Conservation (phyloP, 2,113 vertebrate species). For the Fulmarus glacialis region DNA sequence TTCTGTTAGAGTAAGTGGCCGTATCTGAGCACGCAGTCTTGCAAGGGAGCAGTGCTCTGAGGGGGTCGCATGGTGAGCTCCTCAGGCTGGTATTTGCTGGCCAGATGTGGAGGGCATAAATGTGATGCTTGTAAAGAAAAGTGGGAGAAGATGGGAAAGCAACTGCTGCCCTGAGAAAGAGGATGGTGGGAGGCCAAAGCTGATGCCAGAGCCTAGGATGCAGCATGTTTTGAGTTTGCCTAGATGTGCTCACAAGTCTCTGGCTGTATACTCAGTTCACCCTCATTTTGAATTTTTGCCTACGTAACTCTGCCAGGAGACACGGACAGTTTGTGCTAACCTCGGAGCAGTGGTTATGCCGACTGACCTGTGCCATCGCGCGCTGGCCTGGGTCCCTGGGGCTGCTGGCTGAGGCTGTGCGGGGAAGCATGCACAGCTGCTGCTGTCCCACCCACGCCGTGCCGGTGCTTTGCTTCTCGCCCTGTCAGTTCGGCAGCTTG, state of each 20-base stretch:
- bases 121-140: neutral
- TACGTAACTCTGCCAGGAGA: neutral
- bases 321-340: neutral
- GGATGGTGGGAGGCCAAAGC: neutral
- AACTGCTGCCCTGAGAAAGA: neutral
- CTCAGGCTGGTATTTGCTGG: neutral
- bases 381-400: neutral
- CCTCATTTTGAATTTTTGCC: neutral
- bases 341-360: neutral
- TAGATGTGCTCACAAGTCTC: neutral
- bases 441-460: neutral
- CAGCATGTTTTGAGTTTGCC: neutral
- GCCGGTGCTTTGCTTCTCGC: neutral
- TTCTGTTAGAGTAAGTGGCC: neutral
- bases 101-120: neutral
- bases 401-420: neutral
- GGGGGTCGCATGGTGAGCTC: neutral
- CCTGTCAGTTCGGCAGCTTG: neutral
- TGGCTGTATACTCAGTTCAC: neutral
- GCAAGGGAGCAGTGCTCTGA: neutral
- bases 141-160: neutral
- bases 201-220: neutral
- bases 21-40: neutral
- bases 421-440: neutral
- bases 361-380: neutral